phyloP scores from a whole-genome alignment of 2,888 invertebrate genomes.

The Idaea dimidiata region DNA sequence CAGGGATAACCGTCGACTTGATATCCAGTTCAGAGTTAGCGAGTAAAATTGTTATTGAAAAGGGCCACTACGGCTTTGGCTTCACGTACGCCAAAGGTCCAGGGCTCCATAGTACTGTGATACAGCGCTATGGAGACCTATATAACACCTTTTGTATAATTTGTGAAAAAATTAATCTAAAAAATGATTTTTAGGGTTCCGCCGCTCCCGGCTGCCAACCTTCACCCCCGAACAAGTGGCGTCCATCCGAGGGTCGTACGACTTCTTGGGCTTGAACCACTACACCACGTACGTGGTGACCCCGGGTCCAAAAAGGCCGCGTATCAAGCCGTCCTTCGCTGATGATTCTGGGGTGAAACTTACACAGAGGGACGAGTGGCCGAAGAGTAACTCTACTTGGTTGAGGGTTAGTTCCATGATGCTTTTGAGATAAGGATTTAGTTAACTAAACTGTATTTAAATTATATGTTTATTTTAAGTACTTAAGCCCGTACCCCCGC shows the following conservation, averaged over 20 bases:
- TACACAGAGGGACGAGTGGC: constrained; percentile 72
- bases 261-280: constrained; percentile 88
- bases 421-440: background rate
- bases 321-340: constrained; percentile 48
- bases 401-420: constrained; percentile 59
- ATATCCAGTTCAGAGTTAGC: too few species aligned
- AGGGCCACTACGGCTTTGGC: too few species aligned
- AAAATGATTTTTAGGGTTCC: constrained; percentile 76
- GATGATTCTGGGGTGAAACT: constrained; percentile 62
- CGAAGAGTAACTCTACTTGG: constrained; percentile 72
- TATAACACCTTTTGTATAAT: too few species aligned
- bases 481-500: too few species aligned
- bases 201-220: constrained; percentile 81
- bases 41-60: too few species aligned
- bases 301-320: constrained; percentile 39
- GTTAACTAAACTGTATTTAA: background rate
- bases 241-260: constrained; percentile 81
- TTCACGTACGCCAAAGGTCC: too few species aligned
- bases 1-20: too few species aligned
- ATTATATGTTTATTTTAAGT: too few species aligned
- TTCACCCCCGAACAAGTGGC: constrained; percentile 82
- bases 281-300: constrained; percentile 82
- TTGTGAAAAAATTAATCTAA: too few species aligned
- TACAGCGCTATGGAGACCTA: too few species aligned
- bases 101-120: too few species aligned